These are phyloP conservation scores for Apantesis nais DNA, from an alignment of 2,888 invertebrate species.

Conservation along the genomic window DNA sequence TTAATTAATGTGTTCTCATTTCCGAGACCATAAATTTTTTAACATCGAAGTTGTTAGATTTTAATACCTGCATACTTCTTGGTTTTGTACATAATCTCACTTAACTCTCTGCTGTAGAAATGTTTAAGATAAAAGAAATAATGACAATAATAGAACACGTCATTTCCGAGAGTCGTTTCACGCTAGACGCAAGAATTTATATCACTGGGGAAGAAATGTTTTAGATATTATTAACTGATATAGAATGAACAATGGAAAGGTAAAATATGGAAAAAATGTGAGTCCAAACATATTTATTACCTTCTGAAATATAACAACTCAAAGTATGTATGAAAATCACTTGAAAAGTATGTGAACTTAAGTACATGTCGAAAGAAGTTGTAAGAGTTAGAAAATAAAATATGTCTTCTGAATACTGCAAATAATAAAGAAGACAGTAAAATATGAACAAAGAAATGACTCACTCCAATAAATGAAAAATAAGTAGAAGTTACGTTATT, in stretches of 20 bases:
- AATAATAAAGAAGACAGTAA: conserved; percentile 27
- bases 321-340: not conserved
- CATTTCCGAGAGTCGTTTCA: conserved; percentile 50
- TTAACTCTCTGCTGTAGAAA: not conserved
- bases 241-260: not conserved
- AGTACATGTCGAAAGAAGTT: not conserved
- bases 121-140: conserved; percentile 40
- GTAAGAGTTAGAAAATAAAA: not conserved
- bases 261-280: not conserved
- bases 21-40: too few species aligned
- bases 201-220: conserved; percentile 9
- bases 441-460: conserved; percentile 31
- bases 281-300: not conserved
- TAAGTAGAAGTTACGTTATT: conserved; percentile 41
- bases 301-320: not conserved
- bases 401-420: conserved; percentile 14
- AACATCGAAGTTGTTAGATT: not conserved
- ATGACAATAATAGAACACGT: conserved; percentile 47
- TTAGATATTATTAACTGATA: conserved; percentile 10
- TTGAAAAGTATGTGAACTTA: not conserved
- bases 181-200: conserved; percentile 18
- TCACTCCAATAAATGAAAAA: conserved; percentile 47
- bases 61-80: not conserved
- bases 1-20: too few species aligned
- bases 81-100: not conserved